These are phyloP conservation scores for Glyphotaelius pellucidus DNA, from an alignment of 2,888 invertebrate genomes.

Conservation along the genomic window DNA sequence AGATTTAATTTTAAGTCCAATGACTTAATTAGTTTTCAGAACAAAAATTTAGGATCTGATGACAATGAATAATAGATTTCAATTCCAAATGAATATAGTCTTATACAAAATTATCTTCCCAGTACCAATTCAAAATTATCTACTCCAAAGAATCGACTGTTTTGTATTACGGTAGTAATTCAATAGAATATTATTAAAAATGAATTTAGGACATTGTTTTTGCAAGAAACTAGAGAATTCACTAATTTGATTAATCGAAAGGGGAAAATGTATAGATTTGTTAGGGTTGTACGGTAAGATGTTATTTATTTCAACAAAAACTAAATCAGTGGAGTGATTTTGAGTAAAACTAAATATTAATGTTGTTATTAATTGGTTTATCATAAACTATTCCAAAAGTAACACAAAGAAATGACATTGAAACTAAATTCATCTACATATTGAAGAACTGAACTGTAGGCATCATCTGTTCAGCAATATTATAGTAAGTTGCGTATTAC, in stretches of 20 bases:
- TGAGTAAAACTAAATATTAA: not conserved
- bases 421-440: not conserved
- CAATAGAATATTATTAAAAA: not conserved
- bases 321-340: not conserved
- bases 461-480: not conserved
- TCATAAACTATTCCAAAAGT: not conserved
- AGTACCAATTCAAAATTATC: not conserved
- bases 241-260: not conserved
- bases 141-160: not conserved
- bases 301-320: not conserved
- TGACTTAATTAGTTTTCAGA: not conserved
- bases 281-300: not conserved
- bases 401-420: not conserved
- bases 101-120: not conserved
- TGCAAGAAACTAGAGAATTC: not conserved
- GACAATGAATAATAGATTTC: not conserved
- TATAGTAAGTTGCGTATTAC: not conserved
- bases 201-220: not conserved
- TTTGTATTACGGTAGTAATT: not conserved
- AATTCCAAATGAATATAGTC: not conserved
- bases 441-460: not conserved
- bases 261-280: not conserved
- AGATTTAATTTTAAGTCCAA: not conserved
- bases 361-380: not conserved
- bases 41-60: not conserved